A percentile compares a stretch with the other conserved stretches of the same genome.
Evolutionary conservation across 2,113 vertebrate species (phyloP).

Genomic region (Coryphaenoides rupestris): DNA sequence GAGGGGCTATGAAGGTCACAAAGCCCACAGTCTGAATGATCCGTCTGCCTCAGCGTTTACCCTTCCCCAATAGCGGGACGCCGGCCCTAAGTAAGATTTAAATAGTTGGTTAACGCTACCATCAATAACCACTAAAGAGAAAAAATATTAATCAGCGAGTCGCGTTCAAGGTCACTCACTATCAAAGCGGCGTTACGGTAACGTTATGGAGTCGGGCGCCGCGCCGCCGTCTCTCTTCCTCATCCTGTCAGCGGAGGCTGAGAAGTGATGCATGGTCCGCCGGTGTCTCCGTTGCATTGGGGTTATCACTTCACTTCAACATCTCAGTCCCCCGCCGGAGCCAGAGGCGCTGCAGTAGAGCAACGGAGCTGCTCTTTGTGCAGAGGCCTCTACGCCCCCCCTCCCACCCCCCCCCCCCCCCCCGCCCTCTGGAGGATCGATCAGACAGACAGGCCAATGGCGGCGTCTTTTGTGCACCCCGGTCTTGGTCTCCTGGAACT

Average conservation of each 20-base stretch:
- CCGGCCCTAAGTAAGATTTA: constrained; percentile 49
- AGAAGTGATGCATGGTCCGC: constrained; percentile 28
- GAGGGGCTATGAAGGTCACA: constrained; percentile 82
- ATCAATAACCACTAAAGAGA: constrained; percentile 34
- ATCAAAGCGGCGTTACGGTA: constrained; percentile 13
- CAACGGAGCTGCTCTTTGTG: constrained; percentile 55
- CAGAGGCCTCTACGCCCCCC: too few species aligned
- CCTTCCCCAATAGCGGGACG: constrained; percentile 43
- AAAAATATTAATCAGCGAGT: constrained; percentile 18
- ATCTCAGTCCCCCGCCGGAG: constrained; percentile 57
- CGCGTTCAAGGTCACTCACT: constrained; percentile 47
- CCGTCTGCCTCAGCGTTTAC: constrained; percentile 41
- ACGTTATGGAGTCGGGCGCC: constrained; percentile 27
- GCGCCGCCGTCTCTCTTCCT: constrained; percentile 21
- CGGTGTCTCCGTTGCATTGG: constrained; percentile 50
- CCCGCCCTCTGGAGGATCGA: constrained; percentile 66
- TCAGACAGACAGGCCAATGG: constrained; percentile 62
- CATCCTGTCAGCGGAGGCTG: background rate
- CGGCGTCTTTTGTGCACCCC: constrained; percentile 66
- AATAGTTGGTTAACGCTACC: constrained; percentile 34
- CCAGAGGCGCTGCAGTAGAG: constrained; percentile 43
- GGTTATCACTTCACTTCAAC: constrained; percentile 59
- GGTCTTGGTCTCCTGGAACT: constrained; percentile 57
- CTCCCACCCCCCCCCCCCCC: too few species aligned
- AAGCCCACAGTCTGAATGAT: constrained; percentile 52